Percentiles rank a stretch among this genome's conserved stretches.
phyloP scores from a whole-genome alignment of 2,888 invertebrate species.

The Pseudoips prasinana region DNA sequence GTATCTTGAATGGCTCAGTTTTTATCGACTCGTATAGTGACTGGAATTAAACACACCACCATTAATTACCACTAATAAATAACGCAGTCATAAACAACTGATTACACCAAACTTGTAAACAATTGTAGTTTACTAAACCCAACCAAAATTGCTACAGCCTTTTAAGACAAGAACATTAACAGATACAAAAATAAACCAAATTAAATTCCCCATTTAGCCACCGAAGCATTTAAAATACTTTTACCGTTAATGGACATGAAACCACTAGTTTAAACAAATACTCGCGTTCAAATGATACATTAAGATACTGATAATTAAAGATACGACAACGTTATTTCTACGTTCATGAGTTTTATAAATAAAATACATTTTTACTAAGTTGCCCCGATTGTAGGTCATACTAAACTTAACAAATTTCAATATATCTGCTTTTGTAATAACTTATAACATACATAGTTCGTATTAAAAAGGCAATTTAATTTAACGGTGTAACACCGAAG shows the following conservation, averaged over 20 bases:
- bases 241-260: constrained; percentile 13
- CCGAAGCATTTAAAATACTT: background rate
- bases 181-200: background rate
- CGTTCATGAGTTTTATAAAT: background rate
- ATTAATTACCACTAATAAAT: constrained; percentile 2
- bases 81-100: background rate
- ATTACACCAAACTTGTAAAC: background rate
- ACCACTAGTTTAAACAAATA: constrained; percentile 26
- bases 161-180: no score
- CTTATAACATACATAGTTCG: no score
- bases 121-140: background rate
- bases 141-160: no score
- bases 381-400: no score
- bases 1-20: constrained; percentile 99
- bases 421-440: no score
- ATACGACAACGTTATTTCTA: background rate
- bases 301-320: constrained; percentile 13
- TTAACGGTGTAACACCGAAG: no score
- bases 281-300: constrained; percentile 31
- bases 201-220: background rate
- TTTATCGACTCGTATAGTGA: constrained; percentile 98
- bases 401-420: no score
- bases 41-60: constrained; percentile 73
- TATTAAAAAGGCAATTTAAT: no score
- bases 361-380: no score